phyloP scores from a whole-genome alignment of 2,797 vertebrate species.

The Miichthys miiuy region DNA sequence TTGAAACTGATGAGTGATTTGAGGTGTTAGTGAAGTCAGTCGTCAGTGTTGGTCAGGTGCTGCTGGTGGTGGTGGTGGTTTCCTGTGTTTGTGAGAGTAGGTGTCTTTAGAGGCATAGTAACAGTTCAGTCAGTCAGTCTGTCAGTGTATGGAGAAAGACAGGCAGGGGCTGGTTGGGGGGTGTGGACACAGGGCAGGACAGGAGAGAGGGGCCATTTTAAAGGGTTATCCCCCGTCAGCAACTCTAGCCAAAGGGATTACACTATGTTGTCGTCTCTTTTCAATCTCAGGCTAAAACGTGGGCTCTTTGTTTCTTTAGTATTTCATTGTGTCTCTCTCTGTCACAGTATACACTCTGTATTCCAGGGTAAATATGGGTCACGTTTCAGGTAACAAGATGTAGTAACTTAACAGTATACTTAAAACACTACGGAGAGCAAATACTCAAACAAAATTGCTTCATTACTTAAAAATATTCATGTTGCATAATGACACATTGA shows the following conservation, averaged over 20 bases:
- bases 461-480: background rate
- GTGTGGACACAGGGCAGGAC: slow-evolving; percentile 49
- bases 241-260: slow-evolving; percentile 88
- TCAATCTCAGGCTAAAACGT: slow-evolving; percentile 80
- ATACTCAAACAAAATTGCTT: background rate
- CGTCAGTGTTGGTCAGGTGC: slow-evolving; percentile 48
- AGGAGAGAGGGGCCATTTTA: slow-evolving; percentile 75
- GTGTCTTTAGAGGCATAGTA: slow-evolving; percentile 69
- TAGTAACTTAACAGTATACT: background rate
- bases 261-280: slow-evolving; percentile 82
- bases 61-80: slow-evolving; percentile 32
- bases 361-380: slow-evolving; percentile 63
- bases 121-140: slow-evolving; percentile 47
- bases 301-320: slow-evolving; percentile 81
- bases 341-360: slow-evolving; percentile 66
- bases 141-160: slow-evolving; percentile 67
- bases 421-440: background rate
- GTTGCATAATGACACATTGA: background rate
- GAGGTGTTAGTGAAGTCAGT: slow-evolving; percentile 18
- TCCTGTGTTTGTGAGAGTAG: slow-evolving; percentile 62
- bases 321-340: slow-evolving; percentile 74
- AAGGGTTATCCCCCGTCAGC: slow-evolving; percentile 87
- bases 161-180: slow-evolving; percentile 45
- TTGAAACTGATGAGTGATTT: background rate
- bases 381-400: slow-evolving; percentile 63